Percentiles rank a stretch among this genome's conserved stretches.
phyloP scores from a whole-genome alignment of 2,113 vertebrate genomes.

The Ornithorhynchus anatinus region DNA sequence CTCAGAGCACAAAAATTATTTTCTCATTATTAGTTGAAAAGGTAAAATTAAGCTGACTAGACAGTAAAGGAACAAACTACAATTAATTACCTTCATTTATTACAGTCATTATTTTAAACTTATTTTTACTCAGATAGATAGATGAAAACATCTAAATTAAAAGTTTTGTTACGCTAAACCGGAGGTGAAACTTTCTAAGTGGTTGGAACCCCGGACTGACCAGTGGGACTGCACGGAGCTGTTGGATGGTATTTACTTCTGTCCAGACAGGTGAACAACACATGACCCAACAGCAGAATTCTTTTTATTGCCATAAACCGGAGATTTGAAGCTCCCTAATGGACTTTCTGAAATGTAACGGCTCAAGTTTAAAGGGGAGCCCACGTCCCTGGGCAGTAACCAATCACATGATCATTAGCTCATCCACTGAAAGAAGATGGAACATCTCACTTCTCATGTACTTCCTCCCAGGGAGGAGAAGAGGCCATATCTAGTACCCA shows the following conservation, averaged over 20 bases:
- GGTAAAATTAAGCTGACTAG: slow-evolving; percentile 98
- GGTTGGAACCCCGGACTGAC: fast-evolving
- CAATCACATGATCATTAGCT: not conserved
- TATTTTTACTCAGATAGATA: slow-evolving; percentile 74
- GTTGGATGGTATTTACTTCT: not conserved
- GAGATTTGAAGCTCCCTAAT: not conserved
- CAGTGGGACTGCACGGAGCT: fast-evolving
- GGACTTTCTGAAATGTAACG: not conserved
- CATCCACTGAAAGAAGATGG: not conserved
- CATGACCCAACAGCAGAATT: not conserved
- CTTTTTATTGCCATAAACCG: not conserved
- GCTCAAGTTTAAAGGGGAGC: not conserved
- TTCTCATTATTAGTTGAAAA: slow-evolving; percentile 98
- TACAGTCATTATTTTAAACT: slow-evolving; percentile 86
- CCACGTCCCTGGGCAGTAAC: not conserved
- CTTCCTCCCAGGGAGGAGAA: not conserved
- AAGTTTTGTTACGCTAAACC: slow-evolving; percentile 76
- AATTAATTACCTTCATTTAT: slow-evolving; percentile 89
- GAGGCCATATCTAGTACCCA: not conserved
- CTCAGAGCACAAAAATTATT: slow-evolving; percentile 97
- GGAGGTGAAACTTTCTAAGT: slow-evolving; percentile 64
- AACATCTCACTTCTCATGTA: not conserved
- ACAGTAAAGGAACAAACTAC: slow-evolving; percentile 95
- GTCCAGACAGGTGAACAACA: fast-evolving
- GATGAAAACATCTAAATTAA: slow-evolving; percentile 83